Base-by-base conservation (phyloP, 2,888 invertebrate species). In the Drosophila testacea region DNA sequence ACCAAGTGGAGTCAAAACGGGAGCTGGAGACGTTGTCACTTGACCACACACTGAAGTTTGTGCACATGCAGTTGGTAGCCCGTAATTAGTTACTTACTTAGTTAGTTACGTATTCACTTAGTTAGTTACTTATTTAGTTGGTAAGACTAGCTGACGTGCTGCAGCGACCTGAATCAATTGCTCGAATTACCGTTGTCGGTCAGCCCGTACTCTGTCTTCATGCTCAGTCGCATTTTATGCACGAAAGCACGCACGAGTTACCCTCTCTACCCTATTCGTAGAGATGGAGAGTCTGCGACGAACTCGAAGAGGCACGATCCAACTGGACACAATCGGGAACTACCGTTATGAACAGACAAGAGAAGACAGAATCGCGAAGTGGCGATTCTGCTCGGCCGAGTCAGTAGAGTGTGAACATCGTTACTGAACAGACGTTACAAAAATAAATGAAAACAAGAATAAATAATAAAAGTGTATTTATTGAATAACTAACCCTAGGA, bases 101-200 rank as follows among this genome's bases (percentile, higher is more conserved):
- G 67, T 52, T 46, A 36, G 36, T 46, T 54, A 54, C 28, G 32
- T 41, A 44, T 9, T 32, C 7, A 7, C 42, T 52, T 6, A 63
- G 47, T 63, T 52, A 51, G 38, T 27, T 48, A 13, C 30, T 54
- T 6, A 28, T 28, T 50, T 59, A 16, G 46, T 46, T 39, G 13
- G 36, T 32, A 55, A 28, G 16, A 41, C 54, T 57, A 42, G 22
- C 10, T 63, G 56, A 55, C 57, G 63, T 63, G 79, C 65, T 42
- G 68, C 70, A 70, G 73, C 73, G 80, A 80, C 77, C 80, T 77
- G 73, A 80, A 77, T 79, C 77, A 79, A 77, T 77, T 79, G 78
- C 75, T 55, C 57, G 57, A 70, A 50, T 69, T 79, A 66, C 72
- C 61, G 69, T 81, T 72, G 64, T 79, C 36, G 34, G 36, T 65